Evolutionary conservation across 2,113 vertebrate species (phyloP).

Genomic region (Cryptomyrus ogoouensis): DNA sequence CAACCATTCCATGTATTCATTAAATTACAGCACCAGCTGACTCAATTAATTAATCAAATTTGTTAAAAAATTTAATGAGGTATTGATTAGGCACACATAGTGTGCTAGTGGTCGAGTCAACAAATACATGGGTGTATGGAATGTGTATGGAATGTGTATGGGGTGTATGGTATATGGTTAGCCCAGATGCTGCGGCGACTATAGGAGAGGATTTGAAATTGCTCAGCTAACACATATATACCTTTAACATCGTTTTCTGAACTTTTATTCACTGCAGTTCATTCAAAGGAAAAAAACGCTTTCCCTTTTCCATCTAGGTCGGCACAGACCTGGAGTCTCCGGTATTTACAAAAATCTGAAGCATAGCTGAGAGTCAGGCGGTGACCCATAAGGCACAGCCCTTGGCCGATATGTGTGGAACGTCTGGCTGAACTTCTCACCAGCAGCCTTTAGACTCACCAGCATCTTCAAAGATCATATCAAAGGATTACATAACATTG

Average conservation of each 20-base stretch:
- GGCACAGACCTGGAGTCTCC: not conserved
- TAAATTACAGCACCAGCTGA: not conserved
- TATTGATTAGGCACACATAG: not conserved
- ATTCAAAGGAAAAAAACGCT: not conserved
- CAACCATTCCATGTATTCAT: not conserved
- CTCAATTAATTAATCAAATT: not conserved
- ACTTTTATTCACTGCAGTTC: not conserved
- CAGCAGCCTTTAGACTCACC: constrained; percentile 21
- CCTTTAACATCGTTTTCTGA: not conserved
- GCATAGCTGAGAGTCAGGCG: not conserved
- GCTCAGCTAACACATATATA: not conserved
- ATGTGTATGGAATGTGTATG: not conserved
- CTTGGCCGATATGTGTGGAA: constrained; percentile 14
- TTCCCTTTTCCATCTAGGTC: constrained; percentile 4
- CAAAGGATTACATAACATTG: not conserved
- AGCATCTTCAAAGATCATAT: not conserved
- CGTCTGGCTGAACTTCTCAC: constrained; percentile 23
- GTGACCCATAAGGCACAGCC: constrained; percentile 10
- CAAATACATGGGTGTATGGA: not conserved
- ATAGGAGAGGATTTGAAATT: not conserved
- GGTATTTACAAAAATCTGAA: not conserved
- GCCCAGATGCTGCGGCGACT: not conserved
- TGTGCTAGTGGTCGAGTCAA: not conserved
- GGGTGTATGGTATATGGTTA: no score
- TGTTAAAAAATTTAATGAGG: not conserved